phyloP scores from a whole-genome alignment of 1,140 invertebrate genomes.

The Drosophila tristis region DNA sequence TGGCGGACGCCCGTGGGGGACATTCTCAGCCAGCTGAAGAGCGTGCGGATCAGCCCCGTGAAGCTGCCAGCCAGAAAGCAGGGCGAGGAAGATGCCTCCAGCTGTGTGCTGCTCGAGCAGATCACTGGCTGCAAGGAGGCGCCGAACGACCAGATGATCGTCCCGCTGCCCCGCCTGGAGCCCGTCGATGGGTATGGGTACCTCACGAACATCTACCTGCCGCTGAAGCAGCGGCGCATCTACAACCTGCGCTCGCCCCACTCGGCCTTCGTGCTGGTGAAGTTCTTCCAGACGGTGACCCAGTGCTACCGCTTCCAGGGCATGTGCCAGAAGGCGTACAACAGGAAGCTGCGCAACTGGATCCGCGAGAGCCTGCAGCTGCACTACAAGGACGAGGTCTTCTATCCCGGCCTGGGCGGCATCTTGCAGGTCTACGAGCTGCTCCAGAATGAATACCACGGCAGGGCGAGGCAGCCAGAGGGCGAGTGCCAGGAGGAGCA shows the following conservation, averaged over 20 bases:
- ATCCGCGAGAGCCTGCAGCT: slow-evolving; percentile 60
- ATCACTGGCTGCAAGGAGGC: slow-evolving; percentile 12
- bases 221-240: slow-evolving; percentile 67
- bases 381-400: slow-evolving; percentile 69
- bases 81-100: slow-evolving; percentile 41
- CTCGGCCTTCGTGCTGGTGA: slow-evolving; percentile 62
- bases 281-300: slow-evolving; percentile 64
- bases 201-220: slow-evolving; percentile 73
- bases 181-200: slow-evolving; percentile 48
- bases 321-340: slow-evolving; percentile 49
- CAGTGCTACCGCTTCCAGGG: slow-evolving; percentile 70
- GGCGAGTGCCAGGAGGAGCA: not conserved
- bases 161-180: slow-evolving; percentile 69
- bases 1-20: slow-evolving; percentile 58
- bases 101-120: slow-evolving; percentile 62
- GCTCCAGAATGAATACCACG: not conserved
- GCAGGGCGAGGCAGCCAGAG: not conserved
- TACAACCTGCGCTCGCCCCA: slow-evolving; percentile 67
- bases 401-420: slow-evolving; percentile 81
- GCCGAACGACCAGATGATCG: slow-evolving; percentile 63
- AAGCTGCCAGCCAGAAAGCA: slow-evolving; percentile 3
- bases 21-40: slow-evolving; percentile 42
- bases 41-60: slow-evolving; percentile 39
- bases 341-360: slow-evolving; percentile 66
- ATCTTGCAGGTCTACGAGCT: slow-evolving; percentile 65